Evolutionary conservation across 1,140 invertebrate genomes (phyloP), one percentile per base, ranked within the genome.

Genomic region (Catajapyx aquilonaris): DNA sequence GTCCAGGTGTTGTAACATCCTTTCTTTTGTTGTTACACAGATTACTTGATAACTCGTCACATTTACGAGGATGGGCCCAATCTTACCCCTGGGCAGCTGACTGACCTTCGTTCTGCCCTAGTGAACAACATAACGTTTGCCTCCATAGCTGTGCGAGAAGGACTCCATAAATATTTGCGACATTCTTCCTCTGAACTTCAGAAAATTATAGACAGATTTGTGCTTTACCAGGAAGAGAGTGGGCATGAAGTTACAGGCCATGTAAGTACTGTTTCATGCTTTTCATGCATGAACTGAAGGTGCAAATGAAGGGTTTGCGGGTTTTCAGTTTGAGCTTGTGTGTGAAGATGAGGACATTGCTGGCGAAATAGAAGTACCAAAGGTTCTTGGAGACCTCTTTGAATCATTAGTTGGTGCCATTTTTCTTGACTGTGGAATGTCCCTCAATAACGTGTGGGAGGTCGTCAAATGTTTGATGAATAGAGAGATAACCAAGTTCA

Each of bases 381-480:
- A 96, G 66, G 73, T 76, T n/a, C 60, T 97, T 10, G 87, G 87
- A 3, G 90, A n/a, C n/a, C n/a, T n/a, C n/a, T n/a, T n/a, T n/a
- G n/a, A n/a, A n/a, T n/a, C n/a, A n/a, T n/a, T n/a, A 96, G 76
- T 81, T 35, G 91, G 87, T 5, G 91, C 90, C 0, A 75, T 97
- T 41, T 97, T 77, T 52, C 54, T 96, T 5, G 91, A 97, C 61
- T 74, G 71, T 51, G 69, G 69, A 9, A 78, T 79, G 48, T 62
- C 74, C 51, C 52, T 95, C n/a, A 52, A 71, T 7, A 60, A 58
- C 3, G 78, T 86, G 1, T 97, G 91, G 91, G 55, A 64, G 18
- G 69, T 94, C 0, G 68, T 86, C 42, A 86, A 79, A 49, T 53
- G 52, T 17, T 54, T 86, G 1, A 80, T 85, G 69, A 56, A 69